These are phyloP conservation scores for Sphaeridia pumilis DNA, from an alignment of 2,888 invertebrate genomes.

Conservation along the genomic window DNA sequence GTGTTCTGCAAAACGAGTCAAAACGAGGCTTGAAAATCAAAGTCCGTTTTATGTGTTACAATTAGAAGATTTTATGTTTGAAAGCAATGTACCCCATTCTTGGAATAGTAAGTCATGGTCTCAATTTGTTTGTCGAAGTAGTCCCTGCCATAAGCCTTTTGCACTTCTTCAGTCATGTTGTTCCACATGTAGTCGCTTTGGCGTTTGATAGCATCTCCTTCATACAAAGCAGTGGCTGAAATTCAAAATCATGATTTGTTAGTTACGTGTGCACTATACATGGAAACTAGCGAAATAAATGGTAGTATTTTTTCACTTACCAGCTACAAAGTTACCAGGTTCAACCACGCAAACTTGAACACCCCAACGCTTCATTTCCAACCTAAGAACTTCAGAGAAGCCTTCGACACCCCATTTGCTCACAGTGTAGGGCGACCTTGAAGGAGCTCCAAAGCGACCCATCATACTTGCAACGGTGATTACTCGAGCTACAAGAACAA, in stretches of 20 bases:
- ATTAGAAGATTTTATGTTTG: no score
- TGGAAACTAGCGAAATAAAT: no score
- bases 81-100: slow-evolving; percentile 48
- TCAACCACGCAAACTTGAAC: slow-evolving; percentile 75
- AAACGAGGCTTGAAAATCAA: no score
- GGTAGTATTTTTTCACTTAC: slow-evolving; percentile 41
- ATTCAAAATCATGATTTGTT: background rate
- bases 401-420: slow-evolving; percentile 62
- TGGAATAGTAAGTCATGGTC: slow-evolving; percentile 65
- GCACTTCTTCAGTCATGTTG: slow-evolving; percentile 60
- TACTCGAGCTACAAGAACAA: slow-evolving; percentile 46
- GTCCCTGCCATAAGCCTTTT: slow-evolving; percentile 65
- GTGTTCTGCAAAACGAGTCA: slow-evolving; percentile 53
- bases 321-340: slow-evolving; percentile 71
- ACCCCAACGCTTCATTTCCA: slow-evolving; percentile 65
- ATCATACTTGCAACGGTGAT: slow-evolving; percentile 68
- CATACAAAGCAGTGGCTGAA: slow-evolving; percentile 28
- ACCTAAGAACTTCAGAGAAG: slow-evolving; percentile 63
- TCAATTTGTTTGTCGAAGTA: slow-evolving; percentile 70
- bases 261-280: no score
- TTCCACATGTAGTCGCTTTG: slow-evolving; percentile 61
- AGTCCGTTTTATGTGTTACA: no score
- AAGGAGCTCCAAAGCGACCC: slow-evolving; percentile 66
- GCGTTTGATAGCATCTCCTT: slow-evolving; percentile 36
- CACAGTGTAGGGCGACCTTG: slow-evolving; percentile 69